phyloP scores from a whole-genome alignment of 2,797 vertebrate genomes.

The Peromyscus nudipes region DNA sequence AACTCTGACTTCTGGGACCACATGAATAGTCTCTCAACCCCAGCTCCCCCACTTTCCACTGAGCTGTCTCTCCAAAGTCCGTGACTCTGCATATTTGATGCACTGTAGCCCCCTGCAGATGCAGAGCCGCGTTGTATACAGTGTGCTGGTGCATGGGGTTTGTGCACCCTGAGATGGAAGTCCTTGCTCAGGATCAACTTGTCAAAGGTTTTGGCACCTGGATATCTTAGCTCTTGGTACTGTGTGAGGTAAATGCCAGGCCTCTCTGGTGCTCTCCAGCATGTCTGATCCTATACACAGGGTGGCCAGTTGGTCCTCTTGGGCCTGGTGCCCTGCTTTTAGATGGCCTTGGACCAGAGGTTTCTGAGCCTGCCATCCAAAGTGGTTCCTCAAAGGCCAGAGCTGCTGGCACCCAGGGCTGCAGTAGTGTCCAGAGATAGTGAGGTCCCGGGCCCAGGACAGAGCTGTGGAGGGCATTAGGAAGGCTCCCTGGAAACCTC shows the following conservation, averaged over 20 bases:
- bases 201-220: background rate
- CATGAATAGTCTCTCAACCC: background rate
- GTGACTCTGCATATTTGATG: background rate
- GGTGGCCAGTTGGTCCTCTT: background rate
- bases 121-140: background rate
- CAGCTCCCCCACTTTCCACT: background rate
- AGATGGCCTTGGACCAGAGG: background rate
- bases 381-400: constrained; percentile 24
- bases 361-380: constrained; percentile 9
- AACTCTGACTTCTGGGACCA: background rate
- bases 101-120: background rate
- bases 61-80: background rate
- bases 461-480: background rate
- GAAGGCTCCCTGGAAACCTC: constrained; percentile 26
- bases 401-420: background rate
- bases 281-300: background rate
- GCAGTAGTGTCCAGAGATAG: background rate
- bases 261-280: background rate
- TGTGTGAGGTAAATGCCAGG: background rate
- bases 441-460: background rate
- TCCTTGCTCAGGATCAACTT: background rate
- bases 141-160: background rate
- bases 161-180: background rate
- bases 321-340: constrained; percentile 45
- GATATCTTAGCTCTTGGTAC: background rate